phyloP scores from a whole-genome alignment of 37 sponge, comb jelly and placozoan genomes.

The Hormiphora californensis region DNA sequence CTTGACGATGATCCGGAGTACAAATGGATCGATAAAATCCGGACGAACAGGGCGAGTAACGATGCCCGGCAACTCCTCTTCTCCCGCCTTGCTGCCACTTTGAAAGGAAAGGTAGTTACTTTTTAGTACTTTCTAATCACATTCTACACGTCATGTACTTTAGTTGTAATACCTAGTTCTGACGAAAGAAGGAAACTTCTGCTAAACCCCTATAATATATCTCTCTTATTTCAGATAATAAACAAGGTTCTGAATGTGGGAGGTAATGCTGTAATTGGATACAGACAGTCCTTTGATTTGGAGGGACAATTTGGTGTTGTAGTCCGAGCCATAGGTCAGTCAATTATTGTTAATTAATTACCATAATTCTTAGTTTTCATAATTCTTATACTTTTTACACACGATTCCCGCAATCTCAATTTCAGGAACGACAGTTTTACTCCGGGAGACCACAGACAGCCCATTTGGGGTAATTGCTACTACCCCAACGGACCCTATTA shows the following conservation, averaged over 20 bases:
- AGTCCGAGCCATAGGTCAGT: slow-evolving; percentile 75
- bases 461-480: too few species aligned
- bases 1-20: slow-evolving; percentile 90
- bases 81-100: slow-evolving; percentile 60
- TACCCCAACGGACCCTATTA: too few species aligned
- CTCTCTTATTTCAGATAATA: slow-evolving; percentile 57
- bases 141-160: slow-evolving; percentile 35
- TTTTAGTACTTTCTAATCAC: not conserved
- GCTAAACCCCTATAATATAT: not conserved
- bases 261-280: slow-evolving; percentile 84
- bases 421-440: too few species aligned
- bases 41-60: slow-evolving; percentile 76
- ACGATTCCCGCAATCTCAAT: too few species aligned
- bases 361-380: too few species aligned
- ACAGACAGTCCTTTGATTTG: slow-evolving; percentile 77
- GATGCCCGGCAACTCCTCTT: slow-evolving; percentile 80
- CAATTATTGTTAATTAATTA: too few species aligned
- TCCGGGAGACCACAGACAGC: too few species aligned
- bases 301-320: slow-evolving; percentile 89
- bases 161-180: not conserved
- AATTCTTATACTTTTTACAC: too few species aligned
- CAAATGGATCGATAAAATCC: slow-evolving; percentile 88
- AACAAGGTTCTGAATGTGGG: slow-evolving; percentile 69
- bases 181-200: not conserved
- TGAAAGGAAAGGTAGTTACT: not conserved